Percentiles rank a stretch among this genome's conserved stretches.
Conservation (phyloP, 2,797 vertebrate species). For the Microchirus variegatus region DNA sequence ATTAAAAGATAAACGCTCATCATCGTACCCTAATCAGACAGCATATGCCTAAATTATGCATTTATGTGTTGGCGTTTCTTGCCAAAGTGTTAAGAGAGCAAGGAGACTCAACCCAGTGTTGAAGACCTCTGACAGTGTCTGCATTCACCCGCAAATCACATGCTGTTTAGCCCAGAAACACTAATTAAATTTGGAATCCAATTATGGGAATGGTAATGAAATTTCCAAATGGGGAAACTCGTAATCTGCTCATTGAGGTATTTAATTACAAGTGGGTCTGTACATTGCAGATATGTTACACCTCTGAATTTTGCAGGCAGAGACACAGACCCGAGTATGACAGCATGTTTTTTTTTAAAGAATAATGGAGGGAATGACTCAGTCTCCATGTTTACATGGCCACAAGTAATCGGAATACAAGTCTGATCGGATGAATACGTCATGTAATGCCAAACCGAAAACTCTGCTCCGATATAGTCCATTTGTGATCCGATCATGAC, state of each 20-base stretch:
- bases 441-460: no score
- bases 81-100: constrained; percentile 35
- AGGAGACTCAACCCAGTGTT: constrained; percentile 39
- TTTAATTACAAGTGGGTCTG: constrained; percentile 84
- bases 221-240: constrained; percentile 86
- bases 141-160: constrained; percentile 72
- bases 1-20: background rate
- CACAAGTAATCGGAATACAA: no score
- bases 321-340: constrained; percentile 41
- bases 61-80: constrained; percentile 10
- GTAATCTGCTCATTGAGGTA: constrained; percentile 87
- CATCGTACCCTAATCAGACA: background rate
- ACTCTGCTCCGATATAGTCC: no score
- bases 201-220: constrained; percentile 85
- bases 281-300: constrained; percentile 76
- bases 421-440: no score
- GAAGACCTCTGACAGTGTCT: constrained; percentile 62
- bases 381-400: background rate
- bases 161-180: constrained; percentile 76
- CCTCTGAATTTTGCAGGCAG: constrained; percentile 61
- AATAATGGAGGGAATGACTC: background rate
- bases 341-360: constrained; percentile 4
- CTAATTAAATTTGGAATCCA: constrained; percentile 86
- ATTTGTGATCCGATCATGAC: no score
- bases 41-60: background rate